Base-by-base conservation (phyloP, 2,113 vertebrate species). In the Corapipo altera region DNA sequence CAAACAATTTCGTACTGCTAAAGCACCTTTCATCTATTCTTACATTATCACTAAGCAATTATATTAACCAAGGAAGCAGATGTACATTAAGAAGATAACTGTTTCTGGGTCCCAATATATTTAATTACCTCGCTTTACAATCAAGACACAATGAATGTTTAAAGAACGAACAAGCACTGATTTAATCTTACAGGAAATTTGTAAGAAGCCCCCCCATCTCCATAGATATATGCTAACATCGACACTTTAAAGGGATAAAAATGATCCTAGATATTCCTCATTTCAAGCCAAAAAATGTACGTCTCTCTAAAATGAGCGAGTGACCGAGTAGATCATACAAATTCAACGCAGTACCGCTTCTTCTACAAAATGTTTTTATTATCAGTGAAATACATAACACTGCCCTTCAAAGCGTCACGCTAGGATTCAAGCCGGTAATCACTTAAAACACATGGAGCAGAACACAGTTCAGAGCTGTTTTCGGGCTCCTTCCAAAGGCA, bases 241-340 rank as follows among this genome's bases (percentile, higher is more conserved):
- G 8, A n/a, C 15, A 59, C 4, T 61, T 65, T 6, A 27, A 73
- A 62, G 24, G 8, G 18, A 76, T 37, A 52, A 88, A 67, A 48
- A 1, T 23, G 10, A 73, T 39, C 32, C n/a, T 30, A 77, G 5
- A 30, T 12, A 11, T 52, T 66, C 7, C 7, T 76, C 19, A 46
- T 39, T 33, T 64, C 21, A 49, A 64, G 28, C 4, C 30, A 91
- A 70, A 70, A 91, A 32, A 28, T 0, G 2, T 11, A 74, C 7
- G 11, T 37, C 5, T 66, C 14, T 52, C 46, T 62, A 52, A 83
- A 77, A 64, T 5, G 26, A 66, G 15, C 27, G 52, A 64, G 32
- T 11, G 15, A 7, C 15, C 0, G 1, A 49, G 23, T 3, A 44
- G 26, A 66, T 46, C 5, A 70, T 5, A 65, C 1, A 43, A 72